Conservation (phyloP, 2,888 invertebrate genomes). For the Syritta pipiens region DNA sequence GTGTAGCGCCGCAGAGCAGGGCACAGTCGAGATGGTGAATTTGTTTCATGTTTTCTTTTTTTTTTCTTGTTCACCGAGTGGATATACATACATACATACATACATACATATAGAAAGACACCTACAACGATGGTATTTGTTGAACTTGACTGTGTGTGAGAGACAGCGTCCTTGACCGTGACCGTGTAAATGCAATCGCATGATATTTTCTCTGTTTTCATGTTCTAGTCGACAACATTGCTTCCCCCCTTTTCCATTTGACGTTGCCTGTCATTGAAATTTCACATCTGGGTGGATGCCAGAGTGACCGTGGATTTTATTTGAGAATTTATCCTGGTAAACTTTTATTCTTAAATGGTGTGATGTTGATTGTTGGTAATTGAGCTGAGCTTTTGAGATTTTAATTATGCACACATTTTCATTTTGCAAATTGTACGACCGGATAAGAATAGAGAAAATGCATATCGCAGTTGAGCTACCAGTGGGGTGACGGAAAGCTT, state of each 20-base stretch:
- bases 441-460: too few species aligned
- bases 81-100: too few species aligned
- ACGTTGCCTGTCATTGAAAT: constrained; percentile 54
- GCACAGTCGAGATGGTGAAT: constrained; percentile 22
- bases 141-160: constrained; percentile 21
- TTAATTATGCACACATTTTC: constrained; percentile 40
- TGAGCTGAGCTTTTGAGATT: constrained; percentile 47
- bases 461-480: too few species aligned
- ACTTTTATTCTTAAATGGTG: constrained; percentile 39
- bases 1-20: constrained; percentile 19
- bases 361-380: constrained; percentile 42
- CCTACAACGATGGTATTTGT: too few species aligned
- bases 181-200: constrained; percentile 60
- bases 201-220: constrained; percentile 59
- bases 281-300: constrained; percentile 53
- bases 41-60: constrained; percentile 21
- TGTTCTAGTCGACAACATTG: constrained; percentile 32
- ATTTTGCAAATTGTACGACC: constrained; percentile 10
- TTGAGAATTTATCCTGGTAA: constrained; percentile 26
- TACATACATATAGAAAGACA: too few species aligned
- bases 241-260: constrained; percentile 28
- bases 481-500: not conserved
- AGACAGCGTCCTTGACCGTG: constrained; percentile 59
- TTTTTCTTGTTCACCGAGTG: constrained; percentile 13
- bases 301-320: constrained; percentile 28